Evolutionary conservation across 2,113 vertebrate species (phyloP), one percentile per base, ranked within the genome.

Genomic region (Chloropsis cyanopogon): DNA sequence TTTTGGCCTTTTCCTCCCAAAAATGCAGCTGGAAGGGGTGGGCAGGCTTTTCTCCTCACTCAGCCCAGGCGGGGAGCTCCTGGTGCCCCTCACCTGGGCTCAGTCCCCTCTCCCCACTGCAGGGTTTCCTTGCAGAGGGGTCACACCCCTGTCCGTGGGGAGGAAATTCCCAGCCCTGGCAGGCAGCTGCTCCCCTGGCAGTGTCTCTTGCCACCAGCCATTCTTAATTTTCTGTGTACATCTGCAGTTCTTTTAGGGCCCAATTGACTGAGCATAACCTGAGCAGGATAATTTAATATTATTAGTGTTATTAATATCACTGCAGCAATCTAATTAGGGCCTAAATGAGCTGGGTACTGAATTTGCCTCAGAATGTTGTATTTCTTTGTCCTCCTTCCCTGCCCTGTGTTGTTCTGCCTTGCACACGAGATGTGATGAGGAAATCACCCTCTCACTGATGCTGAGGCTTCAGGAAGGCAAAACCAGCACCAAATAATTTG

Each of bases 51-150:
- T 50, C 37, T 41, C 28, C 59, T 46, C 2, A 1, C 9, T 7
- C n/a, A 46, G 31, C 24, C 65, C 65, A 19, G 54, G 41, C 2
- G 3, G 29, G 76, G 61, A 70, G 57, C 52, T 6, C 1, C 0
- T 19, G 53, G 18, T 41, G 6, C 21, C 14, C 6, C 26, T 10
- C 4, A 1, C 1, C 11, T 2, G 29, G n/a, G 18, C 4, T 0
- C 3, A n/a, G 44, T 33, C 28, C 60, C 35, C 3, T 2, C 11
- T 53, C 14, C 79, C 49, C 11, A 2, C 10, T 12, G 57, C 29
- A 11, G 5, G 18, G 14, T 2, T 2, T 19, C 37, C 37, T 10
- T 4, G 33, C 8, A 31, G 14, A 54, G 25, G 19, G 50, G 0
- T 23, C 20, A 25, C 20, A 2, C 11, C 15, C 28, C 41, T 31